Base-by-base conservation (phyloP, 2,113 vertebrate genomes). In the Paralichthys olivaceus region DNA sequence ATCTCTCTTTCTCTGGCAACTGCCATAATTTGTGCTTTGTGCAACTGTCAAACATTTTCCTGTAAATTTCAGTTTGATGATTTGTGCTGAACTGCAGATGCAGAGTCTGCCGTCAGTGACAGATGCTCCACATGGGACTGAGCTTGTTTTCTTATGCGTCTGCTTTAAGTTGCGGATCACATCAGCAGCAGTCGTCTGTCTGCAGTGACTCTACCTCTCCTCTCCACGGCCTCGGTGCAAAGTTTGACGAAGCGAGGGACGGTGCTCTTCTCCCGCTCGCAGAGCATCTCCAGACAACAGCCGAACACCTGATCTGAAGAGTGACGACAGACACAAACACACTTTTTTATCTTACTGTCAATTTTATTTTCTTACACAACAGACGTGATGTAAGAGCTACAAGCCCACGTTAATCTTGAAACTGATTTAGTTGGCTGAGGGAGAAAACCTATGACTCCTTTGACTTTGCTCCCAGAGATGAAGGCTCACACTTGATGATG, bases 231-330 rank as follows among this genome's bases (percentile, higher is more conserved):
- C 63, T 96, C 95, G 0, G 96, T 91, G 40, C 97, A 98, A 79
- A 96, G 95, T 37, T 85, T 91, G 67, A 97, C 95, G 67, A 97
- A 98, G 80, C 94, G 96, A 73, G 96, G 97, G 65, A 98, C 93
- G 0, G 91, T 94, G 89, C 80, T 90, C 68, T 84, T 94, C 90
- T 97, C 97, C 34, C 96, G 81, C 78, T 96, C 95, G 34, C 97
- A 98, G 72, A 98, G 94, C 60, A 96, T 95, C 69, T 96, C 96
- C 92, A 97, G 83, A 29, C 93, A 67, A 82, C 96, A 98, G 82
- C 97, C 97, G 14, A 98, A 98, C 69, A 98, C 96, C 92, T 97
- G 97, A 90, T 98, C 97, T 98, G 91, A 64, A 79, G 79, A 71
- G 6, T 37, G 75, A 69, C 69, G 61, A 81, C 43, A 66, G 60